Evolutionary conservation across 2,113 vertebrate genomes (phyloP), one percentile per base, ranked within the genome.

Genomic region (Chunga burmeisteri): DNA sequence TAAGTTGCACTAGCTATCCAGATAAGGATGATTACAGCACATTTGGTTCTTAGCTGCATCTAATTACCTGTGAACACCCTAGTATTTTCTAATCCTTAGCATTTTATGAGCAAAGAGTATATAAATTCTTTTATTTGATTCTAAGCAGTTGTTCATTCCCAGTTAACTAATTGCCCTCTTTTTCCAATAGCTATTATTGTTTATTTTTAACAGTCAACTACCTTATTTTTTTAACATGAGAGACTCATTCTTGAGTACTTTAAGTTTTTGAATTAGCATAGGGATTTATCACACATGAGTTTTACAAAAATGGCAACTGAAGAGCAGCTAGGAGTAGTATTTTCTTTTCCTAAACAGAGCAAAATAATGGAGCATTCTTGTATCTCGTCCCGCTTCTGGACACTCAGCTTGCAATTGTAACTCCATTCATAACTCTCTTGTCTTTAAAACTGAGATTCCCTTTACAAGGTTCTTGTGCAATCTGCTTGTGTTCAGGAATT

Each of bases 401-500:
- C 40, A 18, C 26, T 90, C 26, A 34, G 67, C 32, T 90, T 95
- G 61, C 62, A 91, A 12, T 72, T 85, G 5, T 93, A 89, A 85
- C 44, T 87, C 65, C 46, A 74, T 56, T 93, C 56, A 53, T 80
- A 91, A 84, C 29, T 42, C 47, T 79, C 11, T 72, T 79, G 36
- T 55, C 58, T 96, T 94, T 87, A 55, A 92, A 86, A 81, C 59
- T 75, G 50, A 68, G 52, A 67, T 75, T 79, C 40, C 26, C 40
- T 75, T 84, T 68, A 47, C 52, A 56, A 94, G 44, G 36, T 82
- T 81, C 81, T 87, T 68, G 13, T 85, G 40, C 83, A 52, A 49
- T 88, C 91, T 91, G 56, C 72, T 90, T 86, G 30, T 75, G 22
- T 91, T 94, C 62, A 81, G 58, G 62, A 86, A 75, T 86, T 93